Base-by-base conservation (phyloP, 1,140 invertebrate genomes). In the Cephus cinctus region DNA sequence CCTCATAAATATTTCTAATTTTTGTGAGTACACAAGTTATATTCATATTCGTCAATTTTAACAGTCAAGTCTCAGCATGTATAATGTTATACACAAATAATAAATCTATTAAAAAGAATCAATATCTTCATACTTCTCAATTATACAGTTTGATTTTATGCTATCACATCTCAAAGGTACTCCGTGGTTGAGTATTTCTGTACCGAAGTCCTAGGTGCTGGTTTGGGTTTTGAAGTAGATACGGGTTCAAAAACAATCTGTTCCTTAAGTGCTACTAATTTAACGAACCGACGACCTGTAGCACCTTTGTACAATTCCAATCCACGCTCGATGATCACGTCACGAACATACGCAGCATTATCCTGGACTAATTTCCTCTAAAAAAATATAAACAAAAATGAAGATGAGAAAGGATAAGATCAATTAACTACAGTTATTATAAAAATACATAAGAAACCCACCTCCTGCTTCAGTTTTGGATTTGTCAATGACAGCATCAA, bases 391-490 rank as follows among this genome's bases (percentile, higher is more conserved):
- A n/a, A n/a, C n/a, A n/a, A n/a, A n/a, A n/a, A n/a, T n/a, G n/a
- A n/a, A n/a, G n/a, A n/a, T n/a, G n/a, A n/a, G n/a, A n/a, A n/a
- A n/a, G n/a, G n/a, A n/a, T n/a, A n/a, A n/a, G n/a, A n/a, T n/a
- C n/a, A n/a, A n/a, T n/a, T n/a, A n/a, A n/a, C n/a, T n/a, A n/a
- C n/a, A n/a, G n/a, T n/a, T n/a, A n/a, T n/a, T n/a, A n/a, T n/a
- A n/a, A n/a, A n/a, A n/a, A n/a, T n/a, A n/a, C n/a, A n/a, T n/a
- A n/a, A n/a, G n/a, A 14, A 31, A 46, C 9, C 64, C 77, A 85
- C 85, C 71, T 87, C 81, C 41, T 73, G 67, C 48, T 77, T 71
- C 14, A 83, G 78, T 50, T 80, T 78, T 18, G 80, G 78, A 58
- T 80, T 80, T 16, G 72, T 71, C 5, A 87, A 66, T 1, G 86